A percentile compares a stretch with the other conserved stretches of the same genome.
Conservation (phyloP, 2,113 vertebrate genomes). For the Sebastes schlegelii region DNA sequence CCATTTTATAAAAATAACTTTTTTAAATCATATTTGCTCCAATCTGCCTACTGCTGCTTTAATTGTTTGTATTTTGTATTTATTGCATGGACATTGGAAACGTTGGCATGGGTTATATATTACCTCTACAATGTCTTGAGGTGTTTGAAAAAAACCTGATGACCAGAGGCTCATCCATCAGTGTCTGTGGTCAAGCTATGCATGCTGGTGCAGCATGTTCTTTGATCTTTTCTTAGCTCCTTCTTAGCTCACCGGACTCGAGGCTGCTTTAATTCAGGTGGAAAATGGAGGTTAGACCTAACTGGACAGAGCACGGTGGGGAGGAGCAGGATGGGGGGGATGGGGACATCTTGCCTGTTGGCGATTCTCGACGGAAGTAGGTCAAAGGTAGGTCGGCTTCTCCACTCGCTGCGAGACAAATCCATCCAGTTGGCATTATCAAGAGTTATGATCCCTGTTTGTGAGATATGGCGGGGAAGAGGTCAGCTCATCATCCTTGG, state of each 20-base stretch:
- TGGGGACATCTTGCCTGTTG: slow-evolving; percentile 27
- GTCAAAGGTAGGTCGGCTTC: slow-evolving; percentile 66
- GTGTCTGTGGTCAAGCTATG: slow-evolving; percentile 17
- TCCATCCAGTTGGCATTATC: slow-evolving; percentile 50
- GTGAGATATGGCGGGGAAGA: slow-evolving; percentile 26
- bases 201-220: slow-evolving; percentile 47
- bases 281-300: slow-evolving; percentile 56
- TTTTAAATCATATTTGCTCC: no score
- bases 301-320: slow-evolving; percentile 49
- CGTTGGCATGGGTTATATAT: neutral
- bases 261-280: slow-evolving; percentile 58
- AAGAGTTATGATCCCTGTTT: slow-evolving; percentile 46
- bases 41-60: no score
- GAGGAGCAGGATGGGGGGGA: slow-evolving; percentile 20
- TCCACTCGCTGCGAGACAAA: slow-evolving; percentile 15
- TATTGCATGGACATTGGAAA: neutral
- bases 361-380: slow-evolving; percentile 54
- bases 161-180: slow-evolving; percentile 3
- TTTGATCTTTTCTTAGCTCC: slow-evolving; percentile 66
- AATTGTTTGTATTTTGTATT: neutral
- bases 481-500: slow-evolving; percentile 58
- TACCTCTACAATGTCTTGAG: neutral
- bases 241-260: slow-evolving; percentile 1
- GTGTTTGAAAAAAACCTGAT: slow-evolving; percentile 15
- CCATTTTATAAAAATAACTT: no score